Conservation (phyloP, 2,888 invertebrate species). For the Stenichneumon culpator region DNA sequence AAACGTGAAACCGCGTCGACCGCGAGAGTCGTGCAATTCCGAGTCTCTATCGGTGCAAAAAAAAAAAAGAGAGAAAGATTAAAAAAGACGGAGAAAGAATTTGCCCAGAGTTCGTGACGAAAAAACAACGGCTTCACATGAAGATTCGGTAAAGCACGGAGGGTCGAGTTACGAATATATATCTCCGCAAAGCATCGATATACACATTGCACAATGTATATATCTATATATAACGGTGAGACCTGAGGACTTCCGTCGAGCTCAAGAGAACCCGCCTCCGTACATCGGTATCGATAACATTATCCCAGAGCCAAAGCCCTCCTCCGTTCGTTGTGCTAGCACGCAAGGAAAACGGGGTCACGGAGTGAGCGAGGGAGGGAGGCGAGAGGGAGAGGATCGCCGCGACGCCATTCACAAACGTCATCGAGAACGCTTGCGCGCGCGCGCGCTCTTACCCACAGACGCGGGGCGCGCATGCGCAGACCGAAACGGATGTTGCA, state of each 20-base stretch:
- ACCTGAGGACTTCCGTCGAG: slow-evolving; percentile 15
- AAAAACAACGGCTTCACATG: slow-evolving; percentile 34
- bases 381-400: slow-evolving; percentile 13
- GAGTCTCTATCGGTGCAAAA: neutral
- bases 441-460: slow-evolving; percentile 19
- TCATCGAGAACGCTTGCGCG: slow-evolving; percentile 76
- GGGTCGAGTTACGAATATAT: neutral
- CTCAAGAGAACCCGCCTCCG: slow-evolving; percentile 8
- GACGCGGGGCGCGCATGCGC: neutral
- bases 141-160: slow-evolving; percentile 20
- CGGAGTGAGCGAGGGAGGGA: neutral
- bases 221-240: slow-evolving; percentile 26
- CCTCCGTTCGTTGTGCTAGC: slow-evolving; percentile 1
- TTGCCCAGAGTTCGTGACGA: slow-evolving; percentile 14
- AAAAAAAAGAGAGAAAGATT: neutral
- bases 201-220: neutral
- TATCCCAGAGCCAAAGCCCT: slow-evolving; percentile 1
- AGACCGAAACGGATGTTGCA: neutral
- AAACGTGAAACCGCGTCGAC: slow-evolving; percentile 8
- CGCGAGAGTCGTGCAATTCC: neutral
- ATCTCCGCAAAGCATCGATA: neutral
- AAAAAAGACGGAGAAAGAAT: neutral
- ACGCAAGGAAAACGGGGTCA: slow-evolving; percentile 36
- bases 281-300: slow-evolving; percentile 27
- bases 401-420: slow-evolving; percentile 77